Evolutionary conservation across 2,113 vertebrate species (phyloP).

Genomic region (Carassius gibelio): DNA sequence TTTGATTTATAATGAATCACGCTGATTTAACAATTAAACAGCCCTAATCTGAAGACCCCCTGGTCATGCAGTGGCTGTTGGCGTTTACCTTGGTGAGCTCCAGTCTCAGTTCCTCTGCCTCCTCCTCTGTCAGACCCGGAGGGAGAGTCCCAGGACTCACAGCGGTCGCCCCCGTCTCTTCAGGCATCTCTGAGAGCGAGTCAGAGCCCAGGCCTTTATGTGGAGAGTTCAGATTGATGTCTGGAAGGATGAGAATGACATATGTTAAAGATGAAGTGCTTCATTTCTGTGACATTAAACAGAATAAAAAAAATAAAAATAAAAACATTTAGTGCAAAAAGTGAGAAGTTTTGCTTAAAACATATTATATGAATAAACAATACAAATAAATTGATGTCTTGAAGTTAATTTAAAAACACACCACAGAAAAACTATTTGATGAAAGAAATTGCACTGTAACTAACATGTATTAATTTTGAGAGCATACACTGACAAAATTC

Average conservation of each 20-base stretch:
- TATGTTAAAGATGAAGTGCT: not conserved
- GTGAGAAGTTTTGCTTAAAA: too few relatives aligned
- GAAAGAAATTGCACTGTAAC: too few relatives aligned
- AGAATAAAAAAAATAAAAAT: not conserved
- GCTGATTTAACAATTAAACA: not conserved
- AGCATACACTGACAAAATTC: not conserved
- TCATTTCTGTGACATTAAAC: not conserved
- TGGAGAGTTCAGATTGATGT: slow-evolving; percentile 98
- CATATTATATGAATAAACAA: too few relatives aligned
- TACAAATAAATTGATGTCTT: too few relatives aligned
- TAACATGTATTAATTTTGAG: too few relatives aligned
- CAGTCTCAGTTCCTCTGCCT: slow-evolving; percentile 84
- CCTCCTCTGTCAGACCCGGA: slow-evolving; percentile 83
- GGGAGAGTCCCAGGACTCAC: slow-evolving; percentile 62
- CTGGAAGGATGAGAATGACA: slow-evolving; percentile 67
- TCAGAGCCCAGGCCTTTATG: slow-evolving; percentile 87
- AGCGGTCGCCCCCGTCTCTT: slow-evolving; percentile 69
- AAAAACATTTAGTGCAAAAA: too few relatives aligned
- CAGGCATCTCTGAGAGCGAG: slow-evolving; percentile 80
- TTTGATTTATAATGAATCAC: not conserved
- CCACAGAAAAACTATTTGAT: too few relatives aligned
- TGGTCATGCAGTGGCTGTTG: not conserved
- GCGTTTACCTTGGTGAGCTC: slow-evolving; percentile 86
- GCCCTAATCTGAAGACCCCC: not conserved
- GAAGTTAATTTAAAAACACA: too few relatives aligned